These are phyloP conservation scores for Sarcophilus harrisii DNA, from an alignment of 2,797 vertebrate species.

Conservation along the genomic window DNA sequence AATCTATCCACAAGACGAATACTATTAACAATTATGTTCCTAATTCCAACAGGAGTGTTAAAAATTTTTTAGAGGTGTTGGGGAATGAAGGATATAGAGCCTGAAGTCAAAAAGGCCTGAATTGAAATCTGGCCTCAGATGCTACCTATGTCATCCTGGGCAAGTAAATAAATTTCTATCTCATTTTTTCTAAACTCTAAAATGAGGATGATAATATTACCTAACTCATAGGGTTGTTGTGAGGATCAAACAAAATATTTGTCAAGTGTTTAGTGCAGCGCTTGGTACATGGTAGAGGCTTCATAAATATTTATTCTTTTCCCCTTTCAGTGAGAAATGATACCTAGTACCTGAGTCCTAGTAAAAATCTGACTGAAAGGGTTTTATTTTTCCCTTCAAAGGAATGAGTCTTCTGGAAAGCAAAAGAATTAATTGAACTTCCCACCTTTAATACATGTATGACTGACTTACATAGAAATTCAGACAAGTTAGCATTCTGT, in stretches of 20 bases:
- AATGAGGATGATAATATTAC: background rate
- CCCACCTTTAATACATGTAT: background rate
- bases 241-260: background rate
- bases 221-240: too few species aligned
- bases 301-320: background rate
- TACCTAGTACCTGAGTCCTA: background rate
- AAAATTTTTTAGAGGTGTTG: background rate
- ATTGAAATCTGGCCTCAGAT: background rate
- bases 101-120: background rate
- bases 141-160: background rate
- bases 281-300: background rate
- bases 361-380: background rate
- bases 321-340: background rate
- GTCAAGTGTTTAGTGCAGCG: background rate
- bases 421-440: background rate
- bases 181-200: background rate
- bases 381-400: background rate
- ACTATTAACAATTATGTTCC: background rate
- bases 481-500: background rate
- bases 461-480: background rate
- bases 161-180: background rate
- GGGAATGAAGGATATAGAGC: background rate
- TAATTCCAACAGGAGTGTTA: background rate
- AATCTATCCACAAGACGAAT: background rate
- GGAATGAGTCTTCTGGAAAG: background rate